Evolutionary conservation across 2,797 vertebrate genomes (phyloP), one percentile per base, ranked within the genome.

Genomic region (Chaenodraco wilsoni): DNA sequence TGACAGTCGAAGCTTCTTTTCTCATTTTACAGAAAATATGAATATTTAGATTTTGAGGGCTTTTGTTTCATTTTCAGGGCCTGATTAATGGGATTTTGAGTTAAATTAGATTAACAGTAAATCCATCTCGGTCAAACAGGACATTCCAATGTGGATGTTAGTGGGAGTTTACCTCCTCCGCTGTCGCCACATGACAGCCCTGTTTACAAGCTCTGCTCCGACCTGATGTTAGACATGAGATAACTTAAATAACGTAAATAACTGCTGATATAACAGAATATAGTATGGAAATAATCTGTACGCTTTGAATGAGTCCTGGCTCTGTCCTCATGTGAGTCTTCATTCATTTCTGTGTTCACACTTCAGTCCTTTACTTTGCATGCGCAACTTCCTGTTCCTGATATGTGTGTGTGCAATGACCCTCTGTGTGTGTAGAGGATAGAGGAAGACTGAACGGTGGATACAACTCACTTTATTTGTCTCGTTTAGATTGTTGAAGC

Each of bases 61-160:
- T 19, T 19, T n/a, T 61, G 9, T n/a, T 31, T 27, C 2, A 2
- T 2, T 54, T 31, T 21, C 44, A 1, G 15, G 37, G 31, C 27
- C 31, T 14, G 14, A 45, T 33, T 3, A 52, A 54, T 8, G 15
- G 3, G 33, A 44, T 65, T 65, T 48, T 51, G 8, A 64, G n/a
- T 44, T 15, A 7, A 74, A 65, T 51, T 1, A 1, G 49, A 72
- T 68, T 6, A 23, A 46, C 14, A 60, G 58, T 44, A 51, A 69
- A 60, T 21, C 23, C 19, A 48, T 13, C 49, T 17, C 0, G 3
- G 50, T 4, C 27, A 43, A 73, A 87, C 84, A 88, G 83, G 79
- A 86, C 55, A 75, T 86, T 80, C 71, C 56, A 12, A n/a, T 54
- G 60, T 46, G 15, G 21, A 27, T 70, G 79, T 65, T 79, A n/a